A percentile compares a stretch with the other conserved stretches of the same genome.
These are phyloP conservation scores for Ranitomeya variabilis DNA, from an alignment of 2,113 vertebrate genomes.

Conservation along the genomic window DNA sequence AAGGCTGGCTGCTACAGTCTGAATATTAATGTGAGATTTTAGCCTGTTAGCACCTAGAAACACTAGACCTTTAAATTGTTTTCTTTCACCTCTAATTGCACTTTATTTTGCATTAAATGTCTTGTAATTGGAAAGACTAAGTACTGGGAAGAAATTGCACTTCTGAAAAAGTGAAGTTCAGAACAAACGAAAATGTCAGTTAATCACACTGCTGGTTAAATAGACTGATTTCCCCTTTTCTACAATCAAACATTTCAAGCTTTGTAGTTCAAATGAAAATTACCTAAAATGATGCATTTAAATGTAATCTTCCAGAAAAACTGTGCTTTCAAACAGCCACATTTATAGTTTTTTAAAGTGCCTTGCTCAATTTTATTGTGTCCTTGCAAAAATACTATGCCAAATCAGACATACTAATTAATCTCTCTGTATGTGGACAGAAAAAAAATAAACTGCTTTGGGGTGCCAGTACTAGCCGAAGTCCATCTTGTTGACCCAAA, in stretches of 20 bases:
- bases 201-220: constrained; percentile 24
- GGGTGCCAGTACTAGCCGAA: background rate
- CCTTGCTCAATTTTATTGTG: constrained; percentile 11
- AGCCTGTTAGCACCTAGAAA: background rate
- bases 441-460: background rate
- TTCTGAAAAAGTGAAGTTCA: constrained; percentile 15
- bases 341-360: background rate
- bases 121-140: background rate
- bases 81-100: background rate
- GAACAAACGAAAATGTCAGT: background rate
- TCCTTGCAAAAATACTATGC: background rate
- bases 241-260: constrained; percentile 38
- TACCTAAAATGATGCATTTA: constrained; percentile 36
- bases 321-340: background rate
- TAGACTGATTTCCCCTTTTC: constrained; percentile 28
- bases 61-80: constrained; percentile 11
- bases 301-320: constrained; percentile 36
- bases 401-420: background rate
- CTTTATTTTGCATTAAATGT: constrained; percentile 14
- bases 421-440: background rate
- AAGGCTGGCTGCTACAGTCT: background rate
- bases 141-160: background rate
- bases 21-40: background rate
- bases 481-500: background rate
- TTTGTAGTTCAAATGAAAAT: constrained; percentile 37